These are phyloP conservation scores for Batillaria attramentaria DNA, from an alignment of 1,140 invertebrate genomes.

Conservation along the genomic window DNA sequence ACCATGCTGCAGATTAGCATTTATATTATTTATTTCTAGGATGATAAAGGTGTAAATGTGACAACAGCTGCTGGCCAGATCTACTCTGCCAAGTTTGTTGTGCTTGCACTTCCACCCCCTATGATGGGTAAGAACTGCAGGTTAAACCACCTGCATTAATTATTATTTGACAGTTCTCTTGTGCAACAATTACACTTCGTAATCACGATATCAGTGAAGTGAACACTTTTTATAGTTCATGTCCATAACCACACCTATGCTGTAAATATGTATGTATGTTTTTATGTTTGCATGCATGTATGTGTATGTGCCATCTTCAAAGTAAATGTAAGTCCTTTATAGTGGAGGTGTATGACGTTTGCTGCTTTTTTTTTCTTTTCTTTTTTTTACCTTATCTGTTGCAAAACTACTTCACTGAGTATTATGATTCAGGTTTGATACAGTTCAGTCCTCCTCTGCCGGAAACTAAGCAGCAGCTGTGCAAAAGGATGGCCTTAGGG, in stretches of 20 bases:
- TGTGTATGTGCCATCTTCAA: too few species aligned
- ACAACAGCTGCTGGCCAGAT: conserved; percentile 49
- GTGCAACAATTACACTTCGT: too few species aligned
- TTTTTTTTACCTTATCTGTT: too few species aligned
- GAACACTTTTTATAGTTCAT: neutral
- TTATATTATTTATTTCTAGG: conserved; percentile 36
- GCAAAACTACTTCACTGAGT: neutral
- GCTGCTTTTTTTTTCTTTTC: neutral
- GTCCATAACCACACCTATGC: neutral
- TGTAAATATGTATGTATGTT: conserved; percentile 2
- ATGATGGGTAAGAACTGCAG: conserved; percentile 55
- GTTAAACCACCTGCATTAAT: too few species aligned
- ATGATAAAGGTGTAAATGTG: conserved; percentile 50
- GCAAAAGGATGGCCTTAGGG: conserved; percentile 67
- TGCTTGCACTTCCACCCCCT: conserved; percentile 61
- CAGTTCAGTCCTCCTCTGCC: conserved; percentile 67
- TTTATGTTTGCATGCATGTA: neutral
- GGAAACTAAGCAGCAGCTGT: conserved; percentile 57
- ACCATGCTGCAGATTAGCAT: too few species aligned
- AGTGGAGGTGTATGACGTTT: neutral
- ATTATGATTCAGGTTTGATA: conserved; percentile 60
- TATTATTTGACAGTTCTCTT: too few species aligned
- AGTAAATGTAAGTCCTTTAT: too few species aligned
- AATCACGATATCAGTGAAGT: too few species aligned
- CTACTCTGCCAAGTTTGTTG: conserved; percentile 52